These are phyloP conservation scores for Brienomyrus brachyistius DNA, from an alignment of 2,113 vertebrate genomes.

Conservation along the genomic window DNA sequence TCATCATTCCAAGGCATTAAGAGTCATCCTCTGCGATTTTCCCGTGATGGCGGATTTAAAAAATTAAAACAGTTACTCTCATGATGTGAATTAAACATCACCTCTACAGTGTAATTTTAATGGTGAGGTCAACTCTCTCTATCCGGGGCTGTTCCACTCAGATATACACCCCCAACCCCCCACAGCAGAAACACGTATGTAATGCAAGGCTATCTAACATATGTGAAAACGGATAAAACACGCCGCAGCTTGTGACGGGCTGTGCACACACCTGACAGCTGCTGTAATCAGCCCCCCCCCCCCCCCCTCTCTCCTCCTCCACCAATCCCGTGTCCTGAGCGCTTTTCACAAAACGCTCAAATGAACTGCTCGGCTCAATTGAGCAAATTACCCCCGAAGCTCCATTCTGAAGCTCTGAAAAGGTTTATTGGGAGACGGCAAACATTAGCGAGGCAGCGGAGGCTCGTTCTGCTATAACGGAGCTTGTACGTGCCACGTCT, in stretches of 20 bases:
- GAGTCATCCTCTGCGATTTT: neutral
- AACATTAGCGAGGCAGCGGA: neutral
- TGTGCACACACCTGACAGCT: neutral
- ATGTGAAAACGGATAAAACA: neutral
- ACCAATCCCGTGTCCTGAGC: neutral
- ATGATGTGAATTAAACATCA: neutral
- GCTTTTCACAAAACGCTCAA: neutral
- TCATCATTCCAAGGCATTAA: neutral
- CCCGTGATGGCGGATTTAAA: neutral
- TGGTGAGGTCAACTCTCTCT: neutral
- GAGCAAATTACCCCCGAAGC: neutral
- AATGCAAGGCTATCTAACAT: neutral
- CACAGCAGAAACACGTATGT: neutral
- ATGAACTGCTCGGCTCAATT: neutral
- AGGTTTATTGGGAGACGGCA: neutral
- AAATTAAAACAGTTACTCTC: neutral
- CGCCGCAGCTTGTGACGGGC: too few species aligned
- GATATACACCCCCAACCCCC: neutral
- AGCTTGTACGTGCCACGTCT: neutral
- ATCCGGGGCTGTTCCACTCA: neutral
- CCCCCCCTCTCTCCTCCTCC: neutral
- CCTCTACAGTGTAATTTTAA: neutral
- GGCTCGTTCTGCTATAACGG: neutral
- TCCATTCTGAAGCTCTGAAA: neutral
- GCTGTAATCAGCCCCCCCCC: neutral